phyloP scores from a whole-genome alignment of 2,113 vertebrate species.

The Daphoenositta chrysoptera region DNA sequence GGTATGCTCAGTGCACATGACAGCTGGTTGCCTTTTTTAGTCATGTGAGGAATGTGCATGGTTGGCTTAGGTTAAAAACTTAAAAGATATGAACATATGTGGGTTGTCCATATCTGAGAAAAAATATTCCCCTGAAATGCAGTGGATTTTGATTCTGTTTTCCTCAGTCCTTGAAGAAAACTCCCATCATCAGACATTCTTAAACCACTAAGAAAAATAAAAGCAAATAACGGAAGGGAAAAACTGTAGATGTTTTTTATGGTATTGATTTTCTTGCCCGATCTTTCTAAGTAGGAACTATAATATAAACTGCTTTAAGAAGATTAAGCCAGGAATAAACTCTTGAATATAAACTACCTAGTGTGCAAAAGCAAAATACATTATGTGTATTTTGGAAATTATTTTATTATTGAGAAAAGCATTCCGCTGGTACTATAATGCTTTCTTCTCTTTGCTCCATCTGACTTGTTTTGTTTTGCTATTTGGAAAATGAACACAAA shows the following conservation, averaged over 20 bases:
- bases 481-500: background rate
- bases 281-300: background rate
- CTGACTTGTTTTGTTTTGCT: background rate
- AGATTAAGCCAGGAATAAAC: background rate
- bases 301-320: background rate
- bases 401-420: background rate
- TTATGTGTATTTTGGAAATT: background rate
- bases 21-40: background rate
- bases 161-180: background rate
- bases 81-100: background rate
- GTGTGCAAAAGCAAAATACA: background rate
- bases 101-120: background rate
- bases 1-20: background rate
- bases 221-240: background rate
- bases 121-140: background rate
- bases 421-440: background rate
- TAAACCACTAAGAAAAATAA: background rate
- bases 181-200: background rate
- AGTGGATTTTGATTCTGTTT: background rate
- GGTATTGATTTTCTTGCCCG: background rate
- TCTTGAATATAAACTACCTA: background rate
- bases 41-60: background rate
- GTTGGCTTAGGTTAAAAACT: background rate
- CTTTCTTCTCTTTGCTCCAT: background rate
- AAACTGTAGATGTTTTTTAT: background rate